Conservation (phyloP, 2,797 vertebrate genomes). For the Zenarchopterus dispar region DNA sequence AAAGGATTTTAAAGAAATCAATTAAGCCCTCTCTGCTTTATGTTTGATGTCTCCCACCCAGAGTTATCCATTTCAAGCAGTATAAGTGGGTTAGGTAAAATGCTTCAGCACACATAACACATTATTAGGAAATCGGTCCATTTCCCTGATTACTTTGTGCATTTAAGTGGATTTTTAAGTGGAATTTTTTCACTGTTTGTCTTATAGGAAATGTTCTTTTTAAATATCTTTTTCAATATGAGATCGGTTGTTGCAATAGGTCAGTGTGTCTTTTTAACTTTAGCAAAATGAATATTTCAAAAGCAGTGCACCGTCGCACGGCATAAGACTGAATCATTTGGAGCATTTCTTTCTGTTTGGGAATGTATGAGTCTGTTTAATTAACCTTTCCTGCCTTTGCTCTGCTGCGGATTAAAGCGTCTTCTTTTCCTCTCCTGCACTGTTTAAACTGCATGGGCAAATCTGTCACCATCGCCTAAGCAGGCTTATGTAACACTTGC, state of each 20-base stretch:
- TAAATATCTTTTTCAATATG: not conserved
- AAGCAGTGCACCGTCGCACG: not conserved
- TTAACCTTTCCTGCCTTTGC: constrained; percentile 25
- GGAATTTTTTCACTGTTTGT: not conserved
- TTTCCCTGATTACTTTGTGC: constrained; percentile 17
- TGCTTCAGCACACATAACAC: constrained; percentile 47
- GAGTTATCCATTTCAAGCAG: constrained; percentile 62
- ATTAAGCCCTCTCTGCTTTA: constrained; percentile 62
- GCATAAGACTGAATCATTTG: not conserved
- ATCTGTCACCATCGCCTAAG: constrained; percentile 38
- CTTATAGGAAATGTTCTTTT: not conserved
- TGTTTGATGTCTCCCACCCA: constrained; percentile 68
- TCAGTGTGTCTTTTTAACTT: not conserved
- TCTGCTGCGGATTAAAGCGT: constrained; percentile 12
- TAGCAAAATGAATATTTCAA: not conserved
- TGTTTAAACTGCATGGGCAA: constrained; percentile 24
- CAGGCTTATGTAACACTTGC: constrained; percentile 53
- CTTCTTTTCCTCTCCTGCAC: constrained; percentile 24
- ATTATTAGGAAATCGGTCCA: constrained; percentile 25
- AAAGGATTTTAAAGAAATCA: constrained; percentile 67
- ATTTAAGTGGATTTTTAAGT: constrained; percentile 16
- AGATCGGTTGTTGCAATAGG: not conserved
- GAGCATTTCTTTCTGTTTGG: constrained; percentile 4
- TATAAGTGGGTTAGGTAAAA: constrained; percentile 63
- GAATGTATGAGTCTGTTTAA: constrained; percentile 38